phyloP scores from a whole-genome alignment of 2,888 invertebrate species.

The Ommatoiulus sabulosus region DNA sequence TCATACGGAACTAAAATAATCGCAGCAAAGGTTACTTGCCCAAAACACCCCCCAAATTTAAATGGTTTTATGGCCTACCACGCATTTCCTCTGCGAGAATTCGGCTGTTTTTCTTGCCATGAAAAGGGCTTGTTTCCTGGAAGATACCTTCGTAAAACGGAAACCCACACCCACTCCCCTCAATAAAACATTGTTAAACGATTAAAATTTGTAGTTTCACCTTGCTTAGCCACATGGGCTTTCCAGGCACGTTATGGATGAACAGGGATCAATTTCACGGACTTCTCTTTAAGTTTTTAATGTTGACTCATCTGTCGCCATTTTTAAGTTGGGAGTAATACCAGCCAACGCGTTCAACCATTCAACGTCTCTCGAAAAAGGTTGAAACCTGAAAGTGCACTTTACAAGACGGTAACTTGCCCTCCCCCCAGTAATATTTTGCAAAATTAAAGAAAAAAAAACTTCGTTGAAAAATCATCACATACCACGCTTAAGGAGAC shows the following conservation, averaged over 20 bases:
- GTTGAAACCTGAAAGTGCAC: conserved; percentile 11
- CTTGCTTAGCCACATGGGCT: background rate
- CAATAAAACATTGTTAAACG: background rate
- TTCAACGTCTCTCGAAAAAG: background rate
- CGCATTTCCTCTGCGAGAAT: background rate
- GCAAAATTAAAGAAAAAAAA: background rate
- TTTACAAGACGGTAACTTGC: background rate
- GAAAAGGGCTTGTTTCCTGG: background rate
- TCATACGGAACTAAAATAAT: background rate
- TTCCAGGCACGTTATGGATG: background rate
- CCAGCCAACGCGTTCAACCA: background rate
- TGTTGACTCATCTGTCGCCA: no score
- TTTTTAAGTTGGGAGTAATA: no score
- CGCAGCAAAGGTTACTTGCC: conserved; percentile 23
- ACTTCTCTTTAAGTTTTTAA: no score
- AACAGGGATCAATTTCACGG: background rate
- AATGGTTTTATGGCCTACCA: background rate
- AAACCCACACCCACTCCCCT: background rate
- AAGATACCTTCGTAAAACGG: background rate
- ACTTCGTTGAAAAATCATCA: background rate
- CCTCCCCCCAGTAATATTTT: background rate
- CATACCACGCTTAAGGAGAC: background rate
- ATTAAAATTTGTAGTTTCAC: background rate
- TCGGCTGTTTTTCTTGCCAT: background rate
- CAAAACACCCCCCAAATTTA: background rate